Evolutionary conservation across 2,113 vertebrate genomes (phyloP).

Genomic region (Euleptes europaea): DNA sequence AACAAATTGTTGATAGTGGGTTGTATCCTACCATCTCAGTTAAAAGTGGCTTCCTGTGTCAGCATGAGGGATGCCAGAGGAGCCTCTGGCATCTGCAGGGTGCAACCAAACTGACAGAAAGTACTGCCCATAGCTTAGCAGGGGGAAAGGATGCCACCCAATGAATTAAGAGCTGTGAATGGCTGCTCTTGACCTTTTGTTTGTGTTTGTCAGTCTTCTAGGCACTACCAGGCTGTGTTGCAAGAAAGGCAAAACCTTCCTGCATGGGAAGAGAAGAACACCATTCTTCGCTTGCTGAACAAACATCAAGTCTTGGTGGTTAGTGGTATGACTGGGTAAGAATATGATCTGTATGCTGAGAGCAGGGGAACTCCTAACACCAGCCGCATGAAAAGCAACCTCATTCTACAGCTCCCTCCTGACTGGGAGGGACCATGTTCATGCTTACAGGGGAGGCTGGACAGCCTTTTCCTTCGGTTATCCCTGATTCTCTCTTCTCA

Average conservation of each 20-base stretch:
- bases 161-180: neutral
- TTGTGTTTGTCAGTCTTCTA: slow-evolving; percentile 79
- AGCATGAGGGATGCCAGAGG: too few species aligned
- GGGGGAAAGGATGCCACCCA: too few species aligned
- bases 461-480: neutral
- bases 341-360: neutral
- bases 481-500: neutral
- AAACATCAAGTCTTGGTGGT: slow-evolving; percentile 90
- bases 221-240: slow-evolving; percentile 85
- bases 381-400: neutral
- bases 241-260: slow-evolving; percentile 91
- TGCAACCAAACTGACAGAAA: too few species aligned
- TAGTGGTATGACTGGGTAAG: slow-evolving; percentile 98
- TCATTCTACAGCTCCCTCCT: neutral
- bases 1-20: neutral
- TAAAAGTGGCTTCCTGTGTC: too few species aligned
- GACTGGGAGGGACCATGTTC: neutral
- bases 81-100: too few species aligned
- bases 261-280: slow-evolving; percentile 87
- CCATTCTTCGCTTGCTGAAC: slow-evolving; percentile 82
- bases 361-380: neutral
- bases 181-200: neutral
- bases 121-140: too few species aligned
- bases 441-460: neutral
- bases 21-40: too few species aligned